Base-by-base conservation (phyloP, 2,888 invertebrate genomes). In the Mythimna lalbum region DNA sequence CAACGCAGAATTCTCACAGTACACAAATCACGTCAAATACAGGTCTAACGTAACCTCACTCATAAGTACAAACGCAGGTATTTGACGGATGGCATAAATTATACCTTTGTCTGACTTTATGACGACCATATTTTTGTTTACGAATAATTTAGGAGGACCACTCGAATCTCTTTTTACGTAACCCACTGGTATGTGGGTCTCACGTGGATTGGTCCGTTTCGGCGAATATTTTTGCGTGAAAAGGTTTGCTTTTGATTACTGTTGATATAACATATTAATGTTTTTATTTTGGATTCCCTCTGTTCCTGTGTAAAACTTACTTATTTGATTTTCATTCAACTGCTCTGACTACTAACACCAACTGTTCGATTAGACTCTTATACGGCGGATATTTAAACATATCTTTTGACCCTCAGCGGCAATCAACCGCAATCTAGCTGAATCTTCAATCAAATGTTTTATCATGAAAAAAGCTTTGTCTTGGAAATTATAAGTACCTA, bases 31-130 rank as follows among this genome's bases (percentile, higher is more conserved):
- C 70, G 63, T 19, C 74, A 57, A 21, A 66, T 52, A 43, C 69
- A 66, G 60, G 14, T n/a, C 9, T 55, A 31, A 56, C 19, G 56
- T 33, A 33, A 55, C 74, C 78, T 65, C 68, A 71, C 70, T 78
- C 78, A 61, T 66, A 66, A 59, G 52, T 66, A 63, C 52, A 17
- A 50, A 63, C 71, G 65, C 63, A 63, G 75, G 65, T 78, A 79
- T 69, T 78, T 80, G 78, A 76, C 65, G 75, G 73, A 75, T 82
- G 52, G 73, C 69, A 84, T 80, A 84, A 83, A 83, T 82, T 80
- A 83, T 74, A 83, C 84, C 78, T 84, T 78, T 82, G 80, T 71
- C 72, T 72, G 67, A 62, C 65, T 82, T 82, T 80, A 82, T 78
- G 72, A 74, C 73, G 57, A 52, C 69, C 80, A 78, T 82, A 80